These are phyloP conservation scores for Lordiphosa andalusiaca DNA, from an alignment of 2,888 invertebrate species.

Conservation along the genomic window DNA sequence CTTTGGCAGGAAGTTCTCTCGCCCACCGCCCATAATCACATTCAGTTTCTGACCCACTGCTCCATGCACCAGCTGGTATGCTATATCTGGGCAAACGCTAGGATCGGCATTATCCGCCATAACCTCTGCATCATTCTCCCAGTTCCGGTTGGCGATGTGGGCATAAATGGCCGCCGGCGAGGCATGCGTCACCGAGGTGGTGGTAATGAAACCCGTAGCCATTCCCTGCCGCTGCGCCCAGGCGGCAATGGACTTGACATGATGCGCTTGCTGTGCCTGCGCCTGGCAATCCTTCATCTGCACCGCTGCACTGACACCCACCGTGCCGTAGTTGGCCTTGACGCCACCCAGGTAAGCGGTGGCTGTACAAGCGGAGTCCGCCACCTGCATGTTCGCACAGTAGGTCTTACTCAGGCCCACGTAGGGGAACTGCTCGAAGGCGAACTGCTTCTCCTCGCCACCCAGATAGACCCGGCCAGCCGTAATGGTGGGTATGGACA, in stretches of 20 bases:
- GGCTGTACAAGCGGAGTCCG: conserved; percentile 92
- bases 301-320: conserved; percentile 87
- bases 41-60: conserved; percentile 86
- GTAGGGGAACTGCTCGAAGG: conserved; percentile 89
- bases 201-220: conserved; percentile 87
- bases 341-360: conserved; percentile 90
- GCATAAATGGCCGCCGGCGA: conserved; percentile 89
- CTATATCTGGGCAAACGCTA: conserved; percentile 86
- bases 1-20: conserved; percentile 84
- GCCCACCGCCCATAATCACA: conserved; percentile 90
- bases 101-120: conserved; percentile 81
- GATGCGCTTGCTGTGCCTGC: conserved; percentile 82
- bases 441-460: conserved; percentile 87
- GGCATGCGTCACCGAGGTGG: conserved; percentile 89
- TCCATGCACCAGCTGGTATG: conserved; percentile 85
- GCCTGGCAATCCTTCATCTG: conserved; percentile 84
- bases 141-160: conserved; percentile 86
- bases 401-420: conserved; percentile 90
- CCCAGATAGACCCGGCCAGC: conserved; percentile 89
- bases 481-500: conserved; percentile 91
- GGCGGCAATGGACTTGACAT: conserved; percentile 85
- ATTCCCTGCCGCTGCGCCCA: conserved; percentile 87
- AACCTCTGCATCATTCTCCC: conserved; percentile 87
- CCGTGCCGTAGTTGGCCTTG: conserved; percentile 88
- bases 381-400: conserved; percentile 88